A percentile compares a stretch with the other conserved stretches of the same genome.
phyloP scores from a whole-genome alignment of 2,888 invertebrate species.

The Hirudinaria manillensis region DNA sequence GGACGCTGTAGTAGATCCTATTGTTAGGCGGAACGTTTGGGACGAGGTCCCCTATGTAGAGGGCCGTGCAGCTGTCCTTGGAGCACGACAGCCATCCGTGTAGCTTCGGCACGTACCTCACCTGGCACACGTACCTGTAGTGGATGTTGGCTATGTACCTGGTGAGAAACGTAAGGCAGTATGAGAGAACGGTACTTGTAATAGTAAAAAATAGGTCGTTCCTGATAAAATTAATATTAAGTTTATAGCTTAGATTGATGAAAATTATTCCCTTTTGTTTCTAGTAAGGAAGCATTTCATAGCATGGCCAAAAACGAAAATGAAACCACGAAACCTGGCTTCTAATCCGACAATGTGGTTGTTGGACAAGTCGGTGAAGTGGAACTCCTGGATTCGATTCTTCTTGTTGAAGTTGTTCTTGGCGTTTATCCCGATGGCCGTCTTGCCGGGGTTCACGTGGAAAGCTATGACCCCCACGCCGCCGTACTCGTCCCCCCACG shows the following conservation, averaged over 20 bases:
- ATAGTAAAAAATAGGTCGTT: not conserved
- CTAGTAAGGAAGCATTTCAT: not conserved
- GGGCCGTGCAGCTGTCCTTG: slow-evolving; percentile 59
- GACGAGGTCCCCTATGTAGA: slow-evolving; percentile 63
- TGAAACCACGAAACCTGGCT: slow-evolving; percentile 44
- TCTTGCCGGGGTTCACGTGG: slow-evolving; percentile 30
- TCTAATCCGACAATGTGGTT: slow-evolving; percentile 57
- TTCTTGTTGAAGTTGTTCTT: slow-evolving; percentile 31
- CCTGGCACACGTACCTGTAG: slow-evolving; percentile 62
- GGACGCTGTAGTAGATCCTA: slow-evolving; percentile 47
- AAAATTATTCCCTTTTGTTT: not conserved
- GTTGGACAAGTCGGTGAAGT: slow-evolving; percentile 40
- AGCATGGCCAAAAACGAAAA: not conserved
- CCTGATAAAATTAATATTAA: not conserved
- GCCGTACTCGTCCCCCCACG: slow-evolving; percentile 72
- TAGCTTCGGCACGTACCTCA: slow-evolving; percentile 65
- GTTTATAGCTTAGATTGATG: not conserved
- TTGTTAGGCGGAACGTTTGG: slow-evolving; percentile 54
- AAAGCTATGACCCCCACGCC: slow-evolving; percentile 36
- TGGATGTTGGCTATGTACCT: slow-evolving; percentile 57
- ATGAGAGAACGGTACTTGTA: not conserved
- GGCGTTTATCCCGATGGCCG: slow-evolving; percentile 28
- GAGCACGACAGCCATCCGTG: slow-evolving; percentile 68
- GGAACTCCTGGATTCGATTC: slow-evolving; percentile 9
- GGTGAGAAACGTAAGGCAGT: slow-evolving; percentile 45